Evolutionary conservation across 2,888 invertebrate genomes (phyloP), one percentile per base, ranked within the genome.

Genomic region (Agrotis exclamationis): DNA sequence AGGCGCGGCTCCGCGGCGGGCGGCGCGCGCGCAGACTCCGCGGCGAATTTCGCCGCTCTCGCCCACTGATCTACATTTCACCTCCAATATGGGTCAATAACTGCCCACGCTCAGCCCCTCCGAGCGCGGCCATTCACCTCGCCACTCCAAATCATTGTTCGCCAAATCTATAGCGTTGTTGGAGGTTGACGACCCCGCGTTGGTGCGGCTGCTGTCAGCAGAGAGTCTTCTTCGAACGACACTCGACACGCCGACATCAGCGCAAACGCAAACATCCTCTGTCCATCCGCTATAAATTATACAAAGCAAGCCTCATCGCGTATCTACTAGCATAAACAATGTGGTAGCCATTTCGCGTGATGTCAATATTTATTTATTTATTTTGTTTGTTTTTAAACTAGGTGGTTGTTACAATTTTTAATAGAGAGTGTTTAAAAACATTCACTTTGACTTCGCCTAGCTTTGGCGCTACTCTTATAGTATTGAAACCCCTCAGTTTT

Each of bases 11-110:
- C 83, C 1, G 45, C 39, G 74, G 66, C 63, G 73, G 74, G 66
- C 63, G 73, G 85, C 86, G 85, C 84, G 84, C 82, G 71, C 89
- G 83, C 89, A 89, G 90, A 89, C 91, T 93, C 92, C 89, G 91
- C 93, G 86, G 94, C 93, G 89, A 95, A 95, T 91, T 96, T 95
- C 94, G 95, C 95, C 95, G 94, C 95, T 94, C 93, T 96, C 96
- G 96, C 96, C 96, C 96, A 96, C 96, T 96, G 96, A 96, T 96
- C 96, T 96, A 96, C 96, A 96, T 96, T 96, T 96, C 93, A 95
- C 95, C 93, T 92, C 92, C 91, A 95, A 96, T 96, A 96, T 96
- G 94, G 96, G 96, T 96, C 96, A 95, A 96, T 96, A 96, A 96
- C 96, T 96, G 96, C 95, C 96, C 95, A 96, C 96, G 95, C 96